A percentile compares a stretch with the other conserved stretches of the same genome.
Evolutionary conservation across 2,113 vertebrate species (phyloP).

Genomic region (Tiliqua scincoides): DNA sequence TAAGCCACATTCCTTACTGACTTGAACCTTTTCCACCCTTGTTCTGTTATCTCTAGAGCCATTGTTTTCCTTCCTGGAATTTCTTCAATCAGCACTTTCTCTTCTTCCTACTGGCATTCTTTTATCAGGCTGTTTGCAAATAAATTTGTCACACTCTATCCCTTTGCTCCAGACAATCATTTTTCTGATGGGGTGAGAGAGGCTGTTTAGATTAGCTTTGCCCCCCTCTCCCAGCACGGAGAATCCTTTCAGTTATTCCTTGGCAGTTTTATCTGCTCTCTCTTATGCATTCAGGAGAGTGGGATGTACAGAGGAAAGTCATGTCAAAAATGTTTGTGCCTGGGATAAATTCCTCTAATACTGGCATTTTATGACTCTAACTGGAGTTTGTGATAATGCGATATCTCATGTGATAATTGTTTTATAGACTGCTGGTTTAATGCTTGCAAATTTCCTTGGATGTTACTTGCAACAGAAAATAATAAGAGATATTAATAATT

Average conservation of each 20-base stretch:
- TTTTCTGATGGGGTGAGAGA: constrained; percentile 25
- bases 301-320: not conserved
- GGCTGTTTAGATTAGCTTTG: constrained; percentile 25
- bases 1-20: not conserved
- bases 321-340: constrained; percentile 49
- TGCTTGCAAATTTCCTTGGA: no score
- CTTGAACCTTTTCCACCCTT: not conserved
- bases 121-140: constrained; percentile 39
- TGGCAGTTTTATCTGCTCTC: constrained; percentile 35
- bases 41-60: not conserved
- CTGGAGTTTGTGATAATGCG: no score
- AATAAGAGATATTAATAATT: not conserved
- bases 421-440: no score
- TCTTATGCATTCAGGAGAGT: constrained; percentile 43
- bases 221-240: constrained; percentile 24
- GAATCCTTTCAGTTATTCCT: constrained; percentile 46
- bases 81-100: constrained; percentile 1
- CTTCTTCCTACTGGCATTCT: not conserved
- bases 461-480: no score
- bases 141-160: constrained; percentile 32
- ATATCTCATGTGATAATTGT: no score
- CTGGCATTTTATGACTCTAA: no score
- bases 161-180: constrained; percentile 5
- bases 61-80: not conserved
- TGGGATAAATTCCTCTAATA: not conserved